Conservation (phyloP, 2,113 vertebrate genomes). For the Myrmophylax atrothorax region DNA sequence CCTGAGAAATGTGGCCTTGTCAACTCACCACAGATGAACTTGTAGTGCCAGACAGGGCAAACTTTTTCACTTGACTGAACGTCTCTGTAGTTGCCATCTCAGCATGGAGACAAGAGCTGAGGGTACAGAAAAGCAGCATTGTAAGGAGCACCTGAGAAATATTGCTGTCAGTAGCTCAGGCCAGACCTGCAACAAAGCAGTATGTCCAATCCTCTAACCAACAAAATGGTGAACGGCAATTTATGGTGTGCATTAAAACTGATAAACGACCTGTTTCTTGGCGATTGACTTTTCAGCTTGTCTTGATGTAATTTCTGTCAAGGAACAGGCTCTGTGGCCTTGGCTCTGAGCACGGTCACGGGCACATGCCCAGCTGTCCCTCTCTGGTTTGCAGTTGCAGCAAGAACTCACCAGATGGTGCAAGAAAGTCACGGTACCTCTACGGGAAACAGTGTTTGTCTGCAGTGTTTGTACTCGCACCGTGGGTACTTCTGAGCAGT, state of each 20-base stretch:
- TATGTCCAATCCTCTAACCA: background rate
- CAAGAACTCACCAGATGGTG: conserved; percentile 51
- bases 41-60: background rate
- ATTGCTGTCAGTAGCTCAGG: background rate
- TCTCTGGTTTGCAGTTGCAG: conserved; percentile 12
- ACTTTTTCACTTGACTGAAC: background rate
- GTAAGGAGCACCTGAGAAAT: background rate
- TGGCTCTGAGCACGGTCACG: background rate
- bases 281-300: background rate
- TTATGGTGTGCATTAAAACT: background rate
- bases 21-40: background rate
- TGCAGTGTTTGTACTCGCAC: background rate
- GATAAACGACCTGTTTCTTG: background rate
- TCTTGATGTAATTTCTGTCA: background rate
- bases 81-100: background rate
- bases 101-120: background rate
- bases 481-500: rapidly evolving
- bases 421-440: background rate
- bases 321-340: background rate
- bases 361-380: background rate
- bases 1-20: background rate
- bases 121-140: background rate
- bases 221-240: background rate
- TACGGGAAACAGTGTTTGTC: background rate
- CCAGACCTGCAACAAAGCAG: background rate